Evolutionary conservation across 2,797 vertebrate genomes (phyloP).

Genomic region (Hozukius guyotensis): DNA sequence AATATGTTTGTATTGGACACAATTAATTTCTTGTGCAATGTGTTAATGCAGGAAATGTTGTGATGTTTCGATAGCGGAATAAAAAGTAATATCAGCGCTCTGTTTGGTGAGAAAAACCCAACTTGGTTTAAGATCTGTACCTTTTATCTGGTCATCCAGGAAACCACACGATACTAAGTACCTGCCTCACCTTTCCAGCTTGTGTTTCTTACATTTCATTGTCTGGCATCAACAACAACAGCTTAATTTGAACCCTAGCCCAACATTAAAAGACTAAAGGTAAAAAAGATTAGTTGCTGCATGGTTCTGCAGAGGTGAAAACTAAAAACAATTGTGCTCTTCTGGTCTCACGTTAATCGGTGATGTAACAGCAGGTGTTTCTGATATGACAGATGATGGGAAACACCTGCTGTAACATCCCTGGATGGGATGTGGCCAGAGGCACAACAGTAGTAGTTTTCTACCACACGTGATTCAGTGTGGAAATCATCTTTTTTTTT

Average conservation of each 20-base stretch:
- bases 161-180: neutral
- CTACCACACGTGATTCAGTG: neutral
- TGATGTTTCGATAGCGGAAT: neutral
- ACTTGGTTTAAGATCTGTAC: neutral
- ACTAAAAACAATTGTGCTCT: neutral
- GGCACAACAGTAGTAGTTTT: conserved; percentile 6
- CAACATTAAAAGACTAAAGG: neutral
- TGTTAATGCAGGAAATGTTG: neutral
- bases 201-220: neutral
- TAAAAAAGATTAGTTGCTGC: neutral
- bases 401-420: conserved; percentile 46
- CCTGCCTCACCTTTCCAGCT: neutral
- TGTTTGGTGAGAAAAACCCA: neutral
- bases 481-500: neutral
- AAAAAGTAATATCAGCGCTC: neutral
- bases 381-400: conserved; percentile 22
- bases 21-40: neutral
- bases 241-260: neutral
- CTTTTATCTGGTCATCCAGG: neutral
- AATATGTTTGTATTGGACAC: neutral
- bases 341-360: neutral
- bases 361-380: conserved; percentile 19
- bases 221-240: neutral
- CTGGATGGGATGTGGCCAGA: neutral
- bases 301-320: neutral